Conservation (phyloP, 2,113 vertebrate genomes). For the Ameiurus melas region DNA sequence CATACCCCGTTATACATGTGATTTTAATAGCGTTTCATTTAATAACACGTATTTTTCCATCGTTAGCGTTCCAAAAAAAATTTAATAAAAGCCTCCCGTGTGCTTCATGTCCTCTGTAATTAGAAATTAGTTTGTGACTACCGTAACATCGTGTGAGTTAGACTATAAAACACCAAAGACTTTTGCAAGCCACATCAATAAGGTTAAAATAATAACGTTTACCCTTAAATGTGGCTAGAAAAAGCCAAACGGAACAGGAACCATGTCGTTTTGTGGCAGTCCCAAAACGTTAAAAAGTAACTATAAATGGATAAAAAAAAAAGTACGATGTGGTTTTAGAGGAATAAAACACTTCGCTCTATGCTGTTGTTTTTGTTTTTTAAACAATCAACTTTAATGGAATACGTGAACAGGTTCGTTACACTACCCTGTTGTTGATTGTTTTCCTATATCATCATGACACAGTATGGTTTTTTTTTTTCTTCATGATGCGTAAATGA, state of each 20-base stretch:
- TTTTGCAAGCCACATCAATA: slow-evolving; percentile 3
- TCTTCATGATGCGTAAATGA: not conserved
- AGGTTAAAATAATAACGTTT: not conserved
- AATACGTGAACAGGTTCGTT: not conserved
- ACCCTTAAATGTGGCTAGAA: not conserved
- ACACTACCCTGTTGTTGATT: not conserved
- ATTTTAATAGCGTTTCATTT: not conserved
- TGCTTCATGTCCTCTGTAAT: not conserved
- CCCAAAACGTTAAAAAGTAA: not conserved
- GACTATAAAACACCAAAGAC: not conserved
- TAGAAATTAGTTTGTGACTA: not conserved
- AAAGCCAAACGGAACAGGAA: not conserved
- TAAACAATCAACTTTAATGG: no score
- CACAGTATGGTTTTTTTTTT: not conserved
- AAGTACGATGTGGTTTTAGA: not conserved
- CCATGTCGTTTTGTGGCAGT: not conserved
- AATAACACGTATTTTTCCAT: not conserved
- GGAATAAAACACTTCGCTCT: not conserved
- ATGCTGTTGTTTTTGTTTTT: not conserved
- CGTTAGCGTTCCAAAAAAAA: not conserved
- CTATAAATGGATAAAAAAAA: not conserved
- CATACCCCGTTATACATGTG: not conserved
- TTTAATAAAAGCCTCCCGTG: not conserved
- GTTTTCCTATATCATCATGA: not conserved
- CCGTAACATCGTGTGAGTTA: not conserved